Percentiles rank a stretch among this genome's conserved stretches.
Conservation (phyloP, 2,113 vertebrate genomes). For the Thermophis baileyi region DNA sequence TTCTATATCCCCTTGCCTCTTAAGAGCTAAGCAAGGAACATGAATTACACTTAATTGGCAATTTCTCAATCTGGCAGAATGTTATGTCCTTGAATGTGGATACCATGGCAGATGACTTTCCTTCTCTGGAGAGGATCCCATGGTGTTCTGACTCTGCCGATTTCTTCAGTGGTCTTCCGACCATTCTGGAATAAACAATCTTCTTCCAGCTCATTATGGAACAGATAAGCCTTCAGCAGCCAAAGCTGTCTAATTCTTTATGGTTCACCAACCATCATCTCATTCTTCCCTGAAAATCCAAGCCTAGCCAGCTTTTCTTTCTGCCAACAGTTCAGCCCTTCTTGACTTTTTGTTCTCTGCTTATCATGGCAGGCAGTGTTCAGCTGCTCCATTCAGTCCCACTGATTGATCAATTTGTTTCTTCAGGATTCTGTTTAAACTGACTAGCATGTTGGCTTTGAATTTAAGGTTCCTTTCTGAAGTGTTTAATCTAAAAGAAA, state of each 20-base stretch:
- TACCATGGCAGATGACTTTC: neutral
- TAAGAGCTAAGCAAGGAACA: neutral
- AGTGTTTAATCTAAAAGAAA: conserved; percentile 36
- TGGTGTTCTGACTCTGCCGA: neutral
- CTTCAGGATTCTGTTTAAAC: neutral
- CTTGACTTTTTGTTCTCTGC: neutral
- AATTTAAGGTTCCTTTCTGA: conserved; percentile 12
- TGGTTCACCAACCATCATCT: neutral
- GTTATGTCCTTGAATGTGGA: neutral
- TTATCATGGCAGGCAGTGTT: neutral
- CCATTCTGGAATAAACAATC: neutral
- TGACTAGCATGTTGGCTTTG: neutral
- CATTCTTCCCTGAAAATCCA: neutral
- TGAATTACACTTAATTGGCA: neutral
- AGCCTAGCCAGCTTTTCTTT: neutral
- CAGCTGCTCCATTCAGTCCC: neutral
- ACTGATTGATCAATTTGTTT: neutral
- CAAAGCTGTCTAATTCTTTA: neutral
- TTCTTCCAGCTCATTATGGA: neutral
- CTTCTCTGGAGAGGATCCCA: neutral
- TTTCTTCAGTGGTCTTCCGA: neutral
- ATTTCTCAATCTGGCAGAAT: neutral
- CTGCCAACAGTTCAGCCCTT: neutral
- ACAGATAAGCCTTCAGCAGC: neutral
- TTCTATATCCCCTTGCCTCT: neutral